phyloP scores from a whole-genome alignment of 2,888 invertebrate species.

The Andricus curvator region DNA sequence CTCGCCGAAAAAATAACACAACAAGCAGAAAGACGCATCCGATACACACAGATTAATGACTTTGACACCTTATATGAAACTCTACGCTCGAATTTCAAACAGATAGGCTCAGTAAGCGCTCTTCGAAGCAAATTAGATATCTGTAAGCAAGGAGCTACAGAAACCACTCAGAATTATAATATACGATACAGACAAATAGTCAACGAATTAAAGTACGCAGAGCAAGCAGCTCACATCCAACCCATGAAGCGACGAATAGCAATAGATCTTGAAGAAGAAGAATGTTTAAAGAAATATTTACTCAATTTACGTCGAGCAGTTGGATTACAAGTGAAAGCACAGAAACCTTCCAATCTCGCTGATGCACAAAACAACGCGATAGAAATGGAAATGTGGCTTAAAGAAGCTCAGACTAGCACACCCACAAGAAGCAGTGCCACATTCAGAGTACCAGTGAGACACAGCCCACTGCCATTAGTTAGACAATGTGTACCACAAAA shows the following conservation, averaged over 20 bases:
- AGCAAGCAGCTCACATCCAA: neutral
- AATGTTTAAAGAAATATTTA: neutral
- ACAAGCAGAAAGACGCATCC: neutral
- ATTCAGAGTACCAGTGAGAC: neutral
- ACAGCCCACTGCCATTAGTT: neutral
- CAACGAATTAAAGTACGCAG: neutral
- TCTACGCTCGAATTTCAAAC: neutral
- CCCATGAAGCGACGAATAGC: neutral
- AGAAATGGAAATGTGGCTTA: neutral
- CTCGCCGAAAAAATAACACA: neutral
- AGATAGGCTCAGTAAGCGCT: neutral
- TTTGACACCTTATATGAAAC: conserved; percentile 62
- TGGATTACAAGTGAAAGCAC: neutral
- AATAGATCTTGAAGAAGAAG: neutral
- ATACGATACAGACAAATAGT: neutral
- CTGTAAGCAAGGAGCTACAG: neutral
- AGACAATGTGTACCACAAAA: neutral
- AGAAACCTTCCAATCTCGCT: neutral
- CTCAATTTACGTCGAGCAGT: neutral
- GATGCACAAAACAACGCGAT: neutral
- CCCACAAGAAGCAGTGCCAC: neutral
- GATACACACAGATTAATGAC: neutral
- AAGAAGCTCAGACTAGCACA: neutral
- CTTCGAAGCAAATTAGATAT: neutral
- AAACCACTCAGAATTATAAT: neutral